These are phyloP conservation scores for Drosophila engyochracea DNA, from an alignment of 2,888 invertebrate genomes.

Conservation along the genomic window DNA sequence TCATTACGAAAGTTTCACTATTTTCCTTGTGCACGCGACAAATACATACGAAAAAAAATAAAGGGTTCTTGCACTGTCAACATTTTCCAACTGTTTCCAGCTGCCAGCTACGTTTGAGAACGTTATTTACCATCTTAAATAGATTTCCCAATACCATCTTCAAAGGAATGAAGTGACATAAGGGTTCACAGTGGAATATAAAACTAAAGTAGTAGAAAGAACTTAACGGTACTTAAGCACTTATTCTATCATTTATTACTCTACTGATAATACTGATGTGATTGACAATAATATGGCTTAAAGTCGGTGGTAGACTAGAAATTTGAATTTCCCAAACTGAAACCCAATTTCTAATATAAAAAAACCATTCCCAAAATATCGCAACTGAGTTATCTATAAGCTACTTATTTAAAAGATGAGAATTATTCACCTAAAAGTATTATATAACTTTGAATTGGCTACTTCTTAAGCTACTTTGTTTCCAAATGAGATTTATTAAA, in stretches of 20 bases:
- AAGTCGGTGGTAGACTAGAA: neutral
- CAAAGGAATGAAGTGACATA: neutral
- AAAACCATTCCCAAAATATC: neutral
- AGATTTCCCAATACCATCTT: constrained; percentile 2
- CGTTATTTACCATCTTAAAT: constrained; percentile 17
- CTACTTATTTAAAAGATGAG: neutral
- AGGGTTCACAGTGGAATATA: neutral
- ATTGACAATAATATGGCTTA: neutral
- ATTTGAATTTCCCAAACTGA: neutral
- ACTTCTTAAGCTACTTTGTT: neutral
- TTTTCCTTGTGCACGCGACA: constrained; percentile 29
- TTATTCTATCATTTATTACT: neutral
- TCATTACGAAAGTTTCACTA: constrained; percentile 60
- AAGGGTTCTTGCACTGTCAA: constrained; percentile 22
- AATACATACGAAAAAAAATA: constrained; percentile 25
- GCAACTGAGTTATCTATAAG: neutral
- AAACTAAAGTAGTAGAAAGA: neutral
- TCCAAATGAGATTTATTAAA: constrained; percentile 3
- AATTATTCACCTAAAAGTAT: neutral
- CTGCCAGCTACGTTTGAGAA: constrained; percentile 29
- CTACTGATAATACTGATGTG: neutral
- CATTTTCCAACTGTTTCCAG: constrained; percentile 21
- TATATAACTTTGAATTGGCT: neutral
- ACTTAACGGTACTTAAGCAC: neutral
- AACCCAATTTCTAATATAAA: neutral